Conservation (phyloP, 2,797 vertebrate species). For the Alauda arvensis region DNA sequence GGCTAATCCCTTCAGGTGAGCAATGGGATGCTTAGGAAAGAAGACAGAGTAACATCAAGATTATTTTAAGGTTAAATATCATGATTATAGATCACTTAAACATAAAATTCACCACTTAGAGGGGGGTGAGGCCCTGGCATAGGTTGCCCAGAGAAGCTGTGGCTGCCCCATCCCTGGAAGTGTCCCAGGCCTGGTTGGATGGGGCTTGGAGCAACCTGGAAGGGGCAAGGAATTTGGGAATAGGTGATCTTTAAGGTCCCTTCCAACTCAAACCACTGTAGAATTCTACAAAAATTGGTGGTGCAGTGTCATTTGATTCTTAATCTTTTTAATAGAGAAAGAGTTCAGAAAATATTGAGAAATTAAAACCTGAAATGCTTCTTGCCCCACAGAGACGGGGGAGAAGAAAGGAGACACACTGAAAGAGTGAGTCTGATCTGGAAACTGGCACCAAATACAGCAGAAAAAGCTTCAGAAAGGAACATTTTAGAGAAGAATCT, state of each 20-base stretch:
- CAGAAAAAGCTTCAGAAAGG: background rate
- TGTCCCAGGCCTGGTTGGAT: background rate
- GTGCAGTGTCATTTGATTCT: background rate
- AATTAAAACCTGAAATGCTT: background rate
- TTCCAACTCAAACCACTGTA: background rate
- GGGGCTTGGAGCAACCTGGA: background rate
- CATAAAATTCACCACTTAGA: background rate
- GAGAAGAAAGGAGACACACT: background rate
- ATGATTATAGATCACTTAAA: background rate
- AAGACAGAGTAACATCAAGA: background rate
- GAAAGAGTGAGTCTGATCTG: background rate
- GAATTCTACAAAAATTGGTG: background rate
- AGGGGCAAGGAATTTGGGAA: background rate
- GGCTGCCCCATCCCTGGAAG: background rate
- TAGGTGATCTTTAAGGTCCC: background rate
- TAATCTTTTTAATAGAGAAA: background rate
- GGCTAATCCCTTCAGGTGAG: background rate
- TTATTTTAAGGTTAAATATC: background rate
- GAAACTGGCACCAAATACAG: background rate
- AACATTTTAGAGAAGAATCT: background rate
- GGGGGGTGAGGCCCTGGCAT: background rate
- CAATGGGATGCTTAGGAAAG: background rate
- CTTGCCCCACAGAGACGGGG: background rate
- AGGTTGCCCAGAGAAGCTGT: background rate
- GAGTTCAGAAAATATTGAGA: background rate